A percentile compares a stretch with the other conserved stretches of the same genome.
These are phyloP conservation scores for Nematopogon swammerdamellus DNA, from an alignment of 2,888 invertebrate species.

Conservation along the genomic window DNA sequence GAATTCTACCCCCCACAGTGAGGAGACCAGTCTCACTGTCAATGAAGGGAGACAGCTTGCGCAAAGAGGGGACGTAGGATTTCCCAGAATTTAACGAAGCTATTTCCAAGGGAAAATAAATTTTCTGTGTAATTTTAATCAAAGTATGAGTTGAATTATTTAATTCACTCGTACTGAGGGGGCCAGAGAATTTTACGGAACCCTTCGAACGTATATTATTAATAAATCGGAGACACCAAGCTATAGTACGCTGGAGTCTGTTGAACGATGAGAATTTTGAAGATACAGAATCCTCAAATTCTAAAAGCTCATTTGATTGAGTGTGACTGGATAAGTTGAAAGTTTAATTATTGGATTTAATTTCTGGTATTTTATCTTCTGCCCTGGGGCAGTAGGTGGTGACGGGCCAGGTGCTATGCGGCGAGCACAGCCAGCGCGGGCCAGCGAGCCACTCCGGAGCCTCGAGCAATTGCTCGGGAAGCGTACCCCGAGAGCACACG, in stretches of 20 bases:
- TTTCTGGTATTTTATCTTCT: background rate
- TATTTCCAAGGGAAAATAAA: background rate
- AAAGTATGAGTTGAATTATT: background rate
- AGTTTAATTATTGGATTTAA: background rate
- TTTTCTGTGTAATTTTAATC: background rate
- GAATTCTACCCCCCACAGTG: background rate
- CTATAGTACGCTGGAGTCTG: background rate
- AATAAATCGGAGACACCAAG: background rate
- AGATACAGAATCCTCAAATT: background rate
- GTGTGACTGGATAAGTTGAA: background rate
- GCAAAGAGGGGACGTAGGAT: background rate
- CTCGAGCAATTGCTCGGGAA: background rate
- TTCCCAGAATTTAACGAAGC: background rate
- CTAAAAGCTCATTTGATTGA: background rate
- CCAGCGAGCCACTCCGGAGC: background rate
- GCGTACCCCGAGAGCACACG: background rate
- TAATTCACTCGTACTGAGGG: background rate
- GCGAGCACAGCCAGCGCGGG: background rate
- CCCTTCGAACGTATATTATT: background rate
- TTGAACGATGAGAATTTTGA: background rate
- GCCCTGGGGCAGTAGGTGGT: background rate
- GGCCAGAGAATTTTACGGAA: background rate
- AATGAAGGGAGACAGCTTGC: background rate
- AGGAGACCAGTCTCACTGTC: background rate
- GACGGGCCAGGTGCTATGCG: background rate